Evolutionary conservation across 1,140 invertebrate genomes (phyloP).

Genomic region (Scaptomyza montana): DNA sequence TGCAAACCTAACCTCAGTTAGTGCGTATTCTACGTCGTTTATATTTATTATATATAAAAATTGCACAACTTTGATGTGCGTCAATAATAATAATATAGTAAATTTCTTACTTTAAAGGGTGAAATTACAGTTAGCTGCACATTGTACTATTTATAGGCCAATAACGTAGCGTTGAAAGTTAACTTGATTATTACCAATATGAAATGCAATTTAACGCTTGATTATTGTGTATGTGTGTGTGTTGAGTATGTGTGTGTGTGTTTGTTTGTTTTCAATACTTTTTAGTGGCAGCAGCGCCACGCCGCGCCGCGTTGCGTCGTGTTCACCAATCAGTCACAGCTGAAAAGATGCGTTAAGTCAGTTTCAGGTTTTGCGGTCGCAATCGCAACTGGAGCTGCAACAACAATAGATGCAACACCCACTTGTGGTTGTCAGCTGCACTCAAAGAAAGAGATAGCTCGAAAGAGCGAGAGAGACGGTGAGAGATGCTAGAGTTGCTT

Average conservation of each 20-base stretch:
- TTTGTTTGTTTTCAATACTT: constrained; percentile 5
- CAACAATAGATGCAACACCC: constrained; percentile 50
- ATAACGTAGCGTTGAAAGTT: constrained; percentile 9
- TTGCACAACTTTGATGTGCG: not conserved
- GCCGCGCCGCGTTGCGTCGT: not conserved
- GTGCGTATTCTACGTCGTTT: no score
- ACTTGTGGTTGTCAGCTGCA: constrained; percentile 70
- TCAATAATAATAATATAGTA: not conserved
- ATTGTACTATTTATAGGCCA: not conserved
- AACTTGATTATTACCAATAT: not conserved
- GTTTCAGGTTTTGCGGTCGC: constrained; percentile 69
- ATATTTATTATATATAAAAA: no score
- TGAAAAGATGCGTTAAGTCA: constrained; percentile 45
- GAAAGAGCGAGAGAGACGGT: constrained; percentile 30
- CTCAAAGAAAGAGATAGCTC: constrained; percentile 7
- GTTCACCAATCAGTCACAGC: constrained; percentile 9
- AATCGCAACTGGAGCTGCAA: constrained; percentile 77
- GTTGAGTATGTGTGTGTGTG: no score
- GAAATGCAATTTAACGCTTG: constrained; percentile 20
- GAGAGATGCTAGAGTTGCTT: constrained; percentile 14
- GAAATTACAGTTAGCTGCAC: not conserved
- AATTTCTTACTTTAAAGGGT: not conserved
- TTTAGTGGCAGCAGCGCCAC: not conserved
- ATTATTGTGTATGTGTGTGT: constrained; percentile 7
- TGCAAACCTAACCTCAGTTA: no score